phyloP scores from a whole-genome alignment of 1,140 invertebrate species.

The Metopolophium dirhodum region DNA sequence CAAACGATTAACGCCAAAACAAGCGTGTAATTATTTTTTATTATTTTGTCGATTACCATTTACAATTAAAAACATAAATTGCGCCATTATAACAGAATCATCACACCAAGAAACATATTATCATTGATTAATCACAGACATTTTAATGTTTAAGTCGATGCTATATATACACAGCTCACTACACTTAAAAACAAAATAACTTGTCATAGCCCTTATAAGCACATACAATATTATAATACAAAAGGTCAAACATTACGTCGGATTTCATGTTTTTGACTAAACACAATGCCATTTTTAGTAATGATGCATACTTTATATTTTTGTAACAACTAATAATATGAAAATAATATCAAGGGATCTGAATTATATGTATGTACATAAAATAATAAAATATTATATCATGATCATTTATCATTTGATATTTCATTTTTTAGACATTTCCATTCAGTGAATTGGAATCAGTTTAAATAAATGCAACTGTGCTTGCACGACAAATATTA shows the following conservation, averaged over 20 bases:
- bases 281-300: background rate
- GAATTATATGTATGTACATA: background rate
- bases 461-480: background rate
- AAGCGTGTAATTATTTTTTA: conserved; percentile 9
- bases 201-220: background rate
- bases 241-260: background rate
- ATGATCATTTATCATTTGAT: background rate
- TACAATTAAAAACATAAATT: background rate
- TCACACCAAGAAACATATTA: background rate
- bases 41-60: background rate
- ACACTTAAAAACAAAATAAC: background rate
- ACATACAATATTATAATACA: background rate
- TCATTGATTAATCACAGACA: background rate
- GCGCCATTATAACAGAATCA: background rate
- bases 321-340: background rate
- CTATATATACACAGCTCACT: background rate
- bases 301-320: no score
- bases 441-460: background rate
- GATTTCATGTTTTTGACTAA: background rate
- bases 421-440: background rate
- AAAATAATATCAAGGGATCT: background rate
- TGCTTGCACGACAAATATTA: no score
- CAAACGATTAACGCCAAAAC: background rate
- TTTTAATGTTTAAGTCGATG: background rate
- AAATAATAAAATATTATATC: background rate